Conservation (phyloP, 2,888 invertebrate genomes). For the Ctenicera cuprea region DNA sequence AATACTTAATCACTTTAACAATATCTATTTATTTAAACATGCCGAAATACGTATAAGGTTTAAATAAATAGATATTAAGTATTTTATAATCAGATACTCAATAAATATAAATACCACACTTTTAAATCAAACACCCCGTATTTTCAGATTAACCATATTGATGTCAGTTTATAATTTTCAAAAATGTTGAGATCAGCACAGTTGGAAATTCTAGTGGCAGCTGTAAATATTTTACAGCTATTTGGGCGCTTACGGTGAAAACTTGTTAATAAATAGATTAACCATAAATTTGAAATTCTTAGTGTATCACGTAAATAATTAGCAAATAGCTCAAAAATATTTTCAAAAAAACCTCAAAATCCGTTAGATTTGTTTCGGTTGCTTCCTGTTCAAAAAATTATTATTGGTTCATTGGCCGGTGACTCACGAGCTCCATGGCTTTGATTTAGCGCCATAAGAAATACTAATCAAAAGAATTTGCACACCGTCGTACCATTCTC, state of each 20-base stretch:
- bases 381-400: conserved; percentile 42
- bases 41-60: no score
- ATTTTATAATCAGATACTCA: no score
- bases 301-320: neutral
- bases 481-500: conserved; percentile 18
- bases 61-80: no score
- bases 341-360: neutral
- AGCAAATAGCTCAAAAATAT: conserved; percentile 12
- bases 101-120: no score
- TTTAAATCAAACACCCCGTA: no score
- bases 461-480: conserved; percentile 1
- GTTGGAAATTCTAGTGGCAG: no score
- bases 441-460: conserved; percentile 18
- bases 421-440: conserved; percentile 32
- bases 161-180: no score
- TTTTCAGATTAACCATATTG: no score
- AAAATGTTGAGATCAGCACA: no score
- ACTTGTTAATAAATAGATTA: conserved; percentile 1
- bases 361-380: conserved; percentile 35
- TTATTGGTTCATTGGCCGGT: conserved; percentile 42
- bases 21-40: no score
- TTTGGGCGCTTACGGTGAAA: neutral
- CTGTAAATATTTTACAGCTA: no score
- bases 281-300: conserved; percentile 2
- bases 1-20: no score